Percentiles rank a stretch among this genome's conserved stretches.
Evolutionary conservation across 2,113 vertebrate species (phyloP).

Genomic region (Hyperoodon ampullatus): DNA sequence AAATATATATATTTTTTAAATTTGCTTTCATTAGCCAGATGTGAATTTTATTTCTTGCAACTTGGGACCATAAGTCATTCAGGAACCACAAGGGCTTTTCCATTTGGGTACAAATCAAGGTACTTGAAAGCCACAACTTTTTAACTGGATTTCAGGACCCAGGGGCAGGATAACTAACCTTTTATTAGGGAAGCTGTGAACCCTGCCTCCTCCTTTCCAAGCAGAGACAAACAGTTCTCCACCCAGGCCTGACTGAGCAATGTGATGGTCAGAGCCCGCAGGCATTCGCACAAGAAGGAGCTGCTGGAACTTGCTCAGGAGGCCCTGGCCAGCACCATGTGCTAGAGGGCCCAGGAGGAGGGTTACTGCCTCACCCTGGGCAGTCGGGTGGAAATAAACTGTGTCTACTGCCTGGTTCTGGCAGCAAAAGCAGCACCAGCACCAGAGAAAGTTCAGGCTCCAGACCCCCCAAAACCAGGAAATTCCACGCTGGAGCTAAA

Average conservation of each 20-base stretch:
- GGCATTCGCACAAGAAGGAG: slow-evolving; percentile 14
- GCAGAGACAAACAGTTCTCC: slow-evolving; percentile 50
- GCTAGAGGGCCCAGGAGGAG: slow-evolving; percentile 27
- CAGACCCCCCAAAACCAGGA: slow-evolving; percentile 73
- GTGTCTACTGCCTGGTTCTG: slow-evolving; percentile 67
- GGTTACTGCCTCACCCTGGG: slow-evolving; percentile 64
- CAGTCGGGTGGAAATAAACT: slow-evolving; percentile 71
- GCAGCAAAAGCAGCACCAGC: slow-evolving; percentile 62
- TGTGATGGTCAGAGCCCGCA: slow-evolving; percentile 41
- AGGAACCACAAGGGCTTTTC: neutral
- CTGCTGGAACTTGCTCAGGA: slow-evolving; percentile 61
- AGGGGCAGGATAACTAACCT: slow-evolving; percentile 57
- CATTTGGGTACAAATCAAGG: neutral
- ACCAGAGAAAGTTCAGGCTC: slow-evolving; percentile 70
- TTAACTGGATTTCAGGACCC: slow-evolving; percentile 40
- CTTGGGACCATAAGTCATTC: neutral
- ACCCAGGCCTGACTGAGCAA: slow-evolving; percentile 43
- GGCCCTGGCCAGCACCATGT: slow-evolving; percentile 21
- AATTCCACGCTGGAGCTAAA: slow-evolving; percentile 78
- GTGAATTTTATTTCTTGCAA: neutral
- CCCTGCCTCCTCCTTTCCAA: slow-evolving; percentile 17
- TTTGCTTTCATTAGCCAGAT: neutral
- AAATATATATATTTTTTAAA: neutral
- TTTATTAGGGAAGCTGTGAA: slow-evolving; percentile 54
- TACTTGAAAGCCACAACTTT: neutral